Conservation (phyloP, 2,888 invertebrate genomes). For the Pristionchus mayeri region DNA sequence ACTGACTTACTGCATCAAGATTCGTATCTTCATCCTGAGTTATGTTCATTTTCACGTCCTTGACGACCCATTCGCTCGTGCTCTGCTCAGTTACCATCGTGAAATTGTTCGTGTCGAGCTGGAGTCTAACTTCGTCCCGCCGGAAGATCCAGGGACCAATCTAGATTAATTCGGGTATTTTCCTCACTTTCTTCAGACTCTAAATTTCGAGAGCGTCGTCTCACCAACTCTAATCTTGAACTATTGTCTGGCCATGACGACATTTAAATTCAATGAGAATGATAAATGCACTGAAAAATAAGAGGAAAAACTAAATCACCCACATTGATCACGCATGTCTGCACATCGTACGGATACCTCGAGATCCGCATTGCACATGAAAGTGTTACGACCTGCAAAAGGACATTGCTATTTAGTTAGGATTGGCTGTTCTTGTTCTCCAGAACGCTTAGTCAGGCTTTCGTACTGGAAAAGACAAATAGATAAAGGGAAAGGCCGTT, state of each 20-base stretch:
- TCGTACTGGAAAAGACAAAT: no score
- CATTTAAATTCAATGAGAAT: no score
- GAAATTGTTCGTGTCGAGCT: not conserved
- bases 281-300: no score
- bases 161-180: not conserved
- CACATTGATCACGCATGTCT: not conserved
- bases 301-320: no score
- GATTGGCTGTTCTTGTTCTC: no score
- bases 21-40: not conserved
- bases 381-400: not conserved
- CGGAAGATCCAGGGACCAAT: constrained; percentile 42
- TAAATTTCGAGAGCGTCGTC: no score
- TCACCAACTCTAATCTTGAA: no score
- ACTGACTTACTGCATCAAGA: not conserved
- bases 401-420: no score
- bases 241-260: no score
- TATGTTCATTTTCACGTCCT: not conserved
- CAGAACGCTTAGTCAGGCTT: no score
- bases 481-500: no score
- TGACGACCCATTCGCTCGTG: constrained; percentile 39
- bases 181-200: not conserved
- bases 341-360: constrained; percentile 38
- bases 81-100: not conserved
- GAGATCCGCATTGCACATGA: constrained; percentile 12
- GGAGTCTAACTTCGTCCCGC: not conserved